Evolutionary conservation across 1,140 invertebrate species (phyloP).

Genomic region (Drosophila chauvacae): DNA sequence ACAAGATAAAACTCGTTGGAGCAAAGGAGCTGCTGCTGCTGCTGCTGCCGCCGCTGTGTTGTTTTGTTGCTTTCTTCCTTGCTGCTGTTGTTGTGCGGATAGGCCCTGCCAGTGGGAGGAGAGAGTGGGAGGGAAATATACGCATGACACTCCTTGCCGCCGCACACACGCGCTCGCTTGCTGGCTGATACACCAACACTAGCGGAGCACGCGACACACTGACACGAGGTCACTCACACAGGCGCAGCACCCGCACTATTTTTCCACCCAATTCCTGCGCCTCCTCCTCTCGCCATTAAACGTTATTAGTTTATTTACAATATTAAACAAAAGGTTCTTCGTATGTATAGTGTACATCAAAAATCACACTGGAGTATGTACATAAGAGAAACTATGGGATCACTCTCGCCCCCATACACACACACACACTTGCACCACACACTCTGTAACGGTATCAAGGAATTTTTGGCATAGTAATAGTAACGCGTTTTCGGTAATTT

Average conservation of each 20-base stretch:
- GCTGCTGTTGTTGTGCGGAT: conserved; percentile 57
- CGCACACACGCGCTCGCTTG: conserved; percentile 46
- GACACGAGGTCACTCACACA: conserved; percentile 78
- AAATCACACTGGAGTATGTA: conserved; percentile 36
- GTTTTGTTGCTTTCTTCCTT: conserved; percentile 26
- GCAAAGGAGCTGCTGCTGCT: conserved; percentile 64
- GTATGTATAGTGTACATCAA: conserved; percentile 43
- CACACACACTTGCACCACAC: background rate
- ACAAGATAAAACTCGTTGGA: conserved; percentile 80
- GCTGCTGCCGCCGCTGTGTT: conserved; percentile 24
- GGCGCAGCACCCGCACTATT: conserved; percentile 40
- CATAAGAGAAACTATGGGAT: conserved; percentile 14
- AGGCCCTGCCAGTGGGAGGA: conserved; percentile 30
- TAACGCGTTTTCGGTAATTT: conserved; percentile 56
- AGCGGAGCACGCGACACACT: conserved; percentile 69
- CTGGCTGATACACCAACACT: conserved; percentile 46
- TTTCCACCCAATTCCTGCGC: conserved; percentile 12
- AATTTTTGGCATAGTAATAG: conserved; percentile 62
- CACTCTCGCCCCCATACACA: conserved; percentile 14
- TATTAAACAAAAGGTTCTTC: conserved; percentile 65
- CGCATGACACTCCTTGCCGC: conserved; percentile 80
- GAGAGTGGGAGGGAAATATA: conserved; percentile 64
- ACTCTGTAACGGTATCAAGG: conserved; percentile 27
- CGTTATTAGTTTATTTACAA: conserved; percentile 77
- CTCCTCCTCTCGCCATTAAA: conserved; percentile 35